Conservation (phyloP, 2,797 vertebrate species). For the Fistularia commersonii region DNA sequence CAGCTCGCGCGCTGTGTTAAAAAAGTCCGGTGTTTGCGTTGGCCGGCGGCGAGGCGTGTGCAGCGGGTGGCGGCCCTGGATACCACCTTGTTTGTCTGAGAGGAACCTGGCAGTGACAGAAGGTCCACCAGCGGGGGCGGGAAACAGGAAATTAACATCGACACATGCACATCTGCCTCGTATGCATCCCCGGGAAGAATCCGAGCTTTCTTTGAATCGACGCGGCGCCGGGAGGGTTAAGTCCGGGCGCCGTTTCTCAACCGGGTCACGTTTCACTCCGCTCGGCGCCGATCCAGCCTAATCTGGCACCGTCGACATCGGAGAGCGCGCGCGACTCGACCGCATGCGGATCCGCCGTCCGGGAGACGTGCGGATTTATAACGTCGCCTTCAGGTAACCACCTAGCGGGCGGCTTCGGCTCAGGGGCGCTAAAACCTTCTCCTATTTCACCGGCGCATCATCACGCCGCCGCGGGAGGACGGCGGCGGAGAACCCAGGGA, state of each 20-base stretch:
- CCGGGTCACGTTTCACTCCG: too few relatives aligned
- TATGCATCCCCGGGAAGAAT: slow-evolving; percentile 28
- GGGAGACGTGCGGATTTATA: too few relatives aligned
- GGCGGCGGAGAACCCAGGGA: too few relatives aligned
- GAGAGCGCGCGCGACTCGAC: too few relatives aligned
- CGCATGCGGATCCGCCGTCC: too few relatives aligned
- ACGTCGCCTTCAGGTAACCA: too few relatives aligned
- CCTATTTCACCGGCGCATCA: slow-evolving; percentile 10
- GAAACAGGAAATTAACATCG: slow-evolving; percentile 55
- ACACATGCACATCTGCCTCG: slow-evolving; percentile 52
- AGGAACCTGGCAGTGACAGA: slow-evolving; percentile 52
- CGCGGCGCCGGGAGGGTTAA: too few relatives aligned
- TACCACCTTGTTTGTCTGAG: slow-evolving; percentile 49
- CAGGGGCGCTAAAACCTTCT: slow-evolving; percentile 16
- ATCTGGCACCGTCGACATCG: too few relatives aligned
- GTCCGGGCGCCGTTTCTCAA: too few relatives aligned
- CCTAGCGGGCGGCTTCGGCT: too few relatives aligned
- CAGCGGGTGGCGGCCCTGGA: slow-evolving; percentile 25
- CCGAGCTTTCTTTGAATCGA: too few relatives aligned
- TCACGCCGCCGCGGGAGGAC: slow-evolving; percentile 13
- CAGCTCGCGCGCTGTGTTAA: slow-evolving; percentile 43
- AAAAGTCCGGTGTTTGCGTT: slow-evolving; percentile 49
- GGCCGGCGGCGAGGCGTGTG: slow-evolving; percentile 36
- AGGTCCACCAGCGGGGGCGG: slow-evolving; percentile 37
- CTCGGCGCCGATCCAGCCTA: too few relatives aligned